phyloP scores from a whole-genome alignment of 2,113 vertebrate genomes.

The Anoura caudifer region DNA sequence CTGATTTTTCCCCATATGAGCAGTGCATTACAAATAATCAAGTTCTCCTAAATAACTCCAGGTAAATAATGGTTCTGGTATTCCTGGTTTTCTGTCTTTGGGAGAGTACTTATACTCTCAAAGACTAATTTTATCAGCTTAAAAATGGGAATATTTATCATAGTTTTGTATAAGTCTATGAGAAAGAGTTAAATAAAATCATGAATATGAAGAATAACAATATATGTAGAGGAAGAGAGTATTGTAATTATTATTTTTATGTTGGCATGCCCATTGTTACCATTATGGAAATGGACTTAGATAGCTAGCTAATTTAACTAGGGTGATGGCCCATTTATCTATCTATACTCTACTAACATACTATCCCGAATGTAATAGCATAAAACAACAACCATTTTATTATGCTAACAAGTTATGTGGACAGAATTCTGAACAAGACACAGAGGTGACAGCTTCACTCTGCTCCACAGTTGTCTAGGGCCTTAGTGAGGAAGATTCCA shows the following conservation, averaged over 20 bases:
- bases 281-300: background rate
- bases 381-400: background rate
- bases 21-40: background rate
- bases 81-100: background rate
- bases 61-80: background rate
- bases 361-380: background rate
- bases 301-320: background rate
- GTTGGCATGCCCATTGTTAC: background rate
- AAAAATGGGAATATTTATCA: background rate
- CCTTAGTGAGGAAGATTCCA: background rate
- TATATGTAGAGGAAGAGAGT: background rate
- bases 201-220: background rate
- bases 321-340: background rate
- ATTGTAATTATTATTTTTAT: background rate
- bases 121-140: background rate
- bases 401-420: background rate
- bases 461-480: background rate
- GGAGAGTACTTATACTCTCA: background rate
- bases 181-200: background rate
- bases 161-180: background rate
- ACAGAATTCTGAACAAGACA: background rate
- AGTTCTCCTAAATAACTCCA: background rate
- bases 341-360: background rate
- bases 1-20: background rate
- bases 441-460: background rate